Evolutionary conservation across 2,888 invertebrate genomes (phyloP).

Genomic region (Nasonia oneida): DNA sequence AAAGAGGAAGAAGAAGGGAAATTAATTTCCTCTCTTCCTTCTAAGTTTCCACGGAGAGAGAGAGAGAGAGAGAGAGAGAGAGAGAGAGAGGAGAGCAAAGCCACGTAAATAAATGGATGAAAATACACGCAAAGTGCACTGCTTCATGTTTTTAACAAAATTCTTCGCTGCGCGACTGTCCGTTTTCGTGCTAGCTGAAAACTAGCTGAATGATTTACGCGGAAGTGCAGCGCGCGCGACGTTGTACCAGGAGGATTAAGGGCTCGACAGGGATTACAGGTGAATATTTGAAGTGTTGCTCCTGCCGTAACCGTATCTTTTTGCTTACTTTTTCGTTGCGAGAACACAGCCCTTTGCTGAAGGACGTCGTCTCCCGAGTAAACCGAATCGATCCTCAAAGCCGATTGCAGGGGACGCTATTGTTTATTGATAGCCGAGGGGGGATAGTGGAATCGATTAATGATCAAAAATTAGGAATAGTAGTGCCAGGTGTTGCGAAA

Average conservation of each 20-base stretch:
- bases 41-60: neutral
- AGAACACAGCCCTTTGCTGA: neutral
- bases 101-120: constrained; percentile 37
- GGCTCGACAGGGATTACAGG: constrained; percentile 61
- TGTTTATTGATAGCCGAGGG: constrained; percentile 28
- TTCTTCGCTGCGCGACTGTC: neutral
- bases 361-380: constrained; percentile 13
- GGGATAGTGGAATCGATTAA: neutral
- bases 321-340: neutral
- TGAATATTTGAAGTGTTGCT: constrained; percentile 59
- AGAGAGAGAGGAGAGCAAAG: neutral
- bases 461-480: neutral
- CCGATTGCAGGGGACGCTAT: constrained; percentile 28
- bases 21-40: constrained; percentile 34
- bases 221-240: constrained; percentile 44
- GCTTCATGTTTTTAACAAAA: constrained; percentile 32
- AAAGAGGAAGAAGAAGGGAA: neutral
- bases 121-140: constrained; percentile 11
- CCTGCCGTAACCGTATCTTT: neutral
- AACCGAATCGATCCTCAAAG: constrained; percentile 41
- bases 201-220: constrained; percentile 60
- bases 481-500: no score
- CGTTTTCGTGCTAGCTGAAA: constrained; percentile 35
- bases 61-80: no score
- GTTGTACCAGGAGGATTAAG: constrained; percentile 55